Conservation (phyloP, 2,888 invertebrate genomes). For the Lamellibrachia satsuma region DNA sequence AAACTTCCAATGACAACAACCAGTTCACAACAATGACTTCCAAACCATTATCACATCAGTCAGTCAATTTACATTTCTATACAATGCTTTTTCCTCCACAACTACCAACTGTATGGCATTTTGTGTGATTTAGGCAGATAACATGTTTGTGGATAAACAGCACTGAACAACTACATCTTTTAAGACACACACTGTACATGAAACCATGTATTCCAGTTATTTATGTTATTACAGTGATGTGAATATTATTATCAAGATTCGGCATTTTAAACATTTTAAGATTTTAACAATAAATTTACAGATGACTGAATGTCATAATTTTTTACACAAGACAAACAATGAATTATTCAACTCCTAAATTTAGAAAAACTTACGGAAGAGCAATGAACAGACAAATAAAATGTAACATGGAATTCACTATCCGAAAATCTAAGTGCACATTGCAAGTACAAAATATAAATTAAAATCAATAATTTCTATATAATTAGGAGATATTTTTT, state of each 20-base stretch:
- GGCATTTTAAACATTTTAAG: neutral
- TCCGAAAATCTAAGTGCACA: no score
- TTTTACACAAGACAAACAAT: no score
- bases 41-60: neutral
- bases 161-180: neutral
- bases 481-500: no score
- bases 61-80: neutral
- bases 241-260: neutral
- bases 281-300: no score
- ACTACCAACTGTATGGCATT: neutral
- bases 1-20: no score
- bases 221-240: neutral
- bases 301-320: no score
- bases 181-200: neutral
- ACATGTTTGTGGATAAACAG: neutral
- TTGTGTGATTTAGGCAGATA: neutral
- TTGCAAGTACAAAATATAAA: no score
- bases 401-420: no score
- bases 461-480: no score
- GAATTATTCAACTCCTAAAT: no score
- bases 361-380: no score
- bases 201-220: neutral
- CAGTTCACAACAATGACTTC: neutral
- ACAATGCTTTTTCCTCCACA: neutral
- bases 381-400: no score